Base-by-base conservation (phyloP, 2,113 vertebrate genomes). In the Anguilla japonica region DNA sequence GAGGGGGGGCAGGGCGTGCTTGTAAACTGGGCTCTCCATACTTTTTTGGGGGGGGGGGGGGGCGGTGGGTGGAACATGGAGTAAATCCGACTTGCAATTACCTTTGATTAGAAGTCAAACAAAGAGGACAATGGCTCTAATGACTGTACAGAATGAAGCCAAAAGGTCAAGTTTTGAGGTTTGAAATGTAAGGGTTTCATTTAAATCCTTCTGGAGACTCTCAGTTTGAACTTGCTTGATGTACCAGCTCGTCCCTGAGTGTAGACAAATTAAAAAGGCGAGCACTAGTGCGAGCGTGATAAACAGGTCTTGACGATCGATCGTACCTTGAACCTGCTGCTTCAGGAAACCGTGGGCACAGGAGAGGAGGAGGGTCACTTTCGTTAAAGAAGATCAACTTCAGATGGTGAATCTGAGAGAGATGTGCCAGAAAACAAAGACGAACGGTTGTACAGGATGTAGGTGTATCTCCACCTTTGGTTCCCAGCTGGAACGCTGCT, bases 21-120 rank as follows among this genome's bases (percentile, higher is more conserved):
- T 92, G 92, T 93, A 94, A 95, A 94, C 94, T 89, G 89, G 88
- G 89, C 85, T 93, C 89, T 89, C 41, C 85, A 88, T 91, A 92
- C 87, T 91, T 90, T 90, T 88, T 13, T 14, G 91, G 89, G 89
- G 83, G 84, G 83, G 89, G 89, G 89, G 86, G 82, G 89, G 34
- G 34, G 34, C 34, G 34, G 34, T 34, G 34, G 34, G 34, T 34
- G 34, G 34, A 34, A 34, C 34, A 34, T 34, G 34, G 34, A 34
- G 83, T 60, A 89, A 91, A 89, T 90, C 84, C 91, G 90, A 88
- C 87, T 86, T 81, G 87, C 88, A 88, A 87, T 91, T 88, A 90
- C 86, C 83, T 87, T 88, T 80, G 46, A 79, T 67, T 26, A 26
- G 4, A 56, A 82, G 83, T 75, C 83, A 82, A 84, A 82, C 83